phyloP scores from a whole-genome alignment of 2,797 vertebrate species.

The Anisognathus igniventris region DNA sequence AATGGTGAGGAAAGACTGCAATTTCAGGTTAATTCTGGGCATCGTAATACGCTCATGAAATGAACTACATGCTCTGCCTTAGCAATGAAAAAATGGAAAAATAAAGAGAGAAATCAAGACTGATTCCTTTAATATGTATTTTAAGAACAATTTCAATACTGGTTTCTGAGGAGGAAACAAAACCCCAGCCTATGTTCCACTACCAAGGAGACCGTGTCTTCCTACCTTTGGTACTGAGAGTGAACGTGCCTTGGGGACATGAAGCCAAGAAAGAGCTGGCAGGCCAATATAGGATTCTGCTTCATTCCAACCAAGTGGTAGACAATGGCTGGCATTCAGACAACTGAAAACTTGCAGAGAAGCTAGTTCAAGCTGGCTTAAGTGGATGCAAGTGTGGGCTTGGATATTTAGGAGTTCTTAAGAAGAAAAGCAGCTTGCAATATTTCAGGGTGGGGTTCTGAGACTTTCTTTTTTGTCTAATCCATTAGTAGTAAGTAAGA shows the following conservation, averaged over 20 bases:
- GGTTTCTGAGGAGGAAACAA: neutral
- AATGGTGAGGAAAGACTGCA: neutral
- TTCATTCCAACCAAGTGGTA: neutral
- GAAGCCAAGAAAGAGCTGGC: neutral
- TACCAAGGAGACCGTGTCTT: neutral
- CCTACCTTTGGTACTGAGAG: neutral
- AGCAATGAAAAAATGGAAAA: neutral
- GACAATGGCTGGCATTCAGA: conserved; percentile 43
- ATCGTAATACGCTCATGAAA: neutral
- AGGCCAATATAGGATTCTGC: neutral
- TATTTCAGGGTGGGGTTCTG: conserved; percentile 7
- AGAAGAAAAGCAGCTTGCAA: conserved; percentile 22
- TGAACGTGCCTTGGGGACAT: rapidly evolving
- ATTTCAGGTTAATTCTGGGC: neutral
- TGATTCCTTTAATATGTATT: neutral
- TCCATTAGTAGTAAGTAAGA: neutral
- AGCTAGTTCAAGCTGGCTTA: conserved; percentile 26
- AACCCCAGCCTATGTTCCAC: neutral
- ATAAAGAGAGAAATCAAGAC: rapidly evolving
- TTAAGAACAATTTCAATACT: neutral
- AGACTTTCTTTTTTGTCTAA: neutral
- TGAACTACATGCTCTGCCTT: neutral
- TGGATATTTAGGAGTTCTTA: conserved; percentile 2
- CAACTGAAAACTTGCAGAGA: neutral
- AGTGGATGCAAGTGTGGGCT: conserved; percentile 19